Evolutionary conservation across 2,888 invertebrate species (phyloP).

Genomic region (Eremobia ochroleuca): DNA sequence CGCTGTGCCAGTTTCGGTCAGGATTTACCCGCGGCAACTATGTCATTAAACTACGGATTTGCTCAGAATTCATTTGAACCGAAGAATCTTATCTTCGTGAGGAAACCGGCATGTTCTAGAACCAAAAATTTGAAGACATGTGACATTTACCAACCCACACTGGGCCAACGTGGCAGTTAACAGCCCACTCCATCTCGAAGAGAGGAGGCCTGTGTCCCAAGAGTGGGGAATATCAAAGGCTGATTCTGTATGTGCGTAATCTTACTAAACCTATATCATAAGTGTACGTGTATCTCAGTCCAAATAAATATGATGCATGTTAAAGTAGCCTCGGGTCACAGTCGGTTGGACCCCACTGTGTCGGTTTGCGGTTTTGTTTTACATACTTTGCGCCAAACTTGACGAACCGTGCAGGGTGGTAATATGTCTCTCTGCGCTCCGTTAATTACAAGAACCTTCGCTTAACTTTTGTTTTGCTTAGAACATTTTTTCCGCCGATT

Average conservation of each 20-base stretch:
- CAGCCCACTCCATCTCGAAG: too few species aligned
- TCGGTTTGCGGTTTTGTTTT: conserved; percentile 15
- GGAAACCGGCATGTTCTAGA: too few species aligned
- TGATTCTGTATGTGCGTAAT: too few species aligned
- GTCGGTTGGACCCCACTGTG: background rate
- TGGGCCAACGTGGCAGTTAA: too few species aligned
- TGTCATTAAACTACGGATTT: background rate
- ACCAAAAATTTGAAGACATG: too few species aligned
- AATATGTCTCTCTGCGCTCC: background rate
- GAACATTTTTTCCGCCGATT: background rate
- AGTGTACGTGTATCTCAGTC: background rate
- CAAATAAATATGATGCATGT: background rate
- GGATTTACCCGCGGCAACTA: too few species aligned
- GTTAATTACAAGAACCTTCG: conserved; percentile 13
- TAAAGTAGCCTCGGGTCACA: background rate
- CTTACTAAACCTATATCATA: background rate
- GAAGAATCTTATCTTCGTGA: background rate
- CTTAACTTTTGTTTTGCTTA: background rate
- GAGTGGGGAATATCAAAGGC: too few species aligned
- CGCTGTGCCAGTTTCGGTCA: too few species aligned
- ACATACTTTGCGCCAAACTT: conserved; percentile 24
- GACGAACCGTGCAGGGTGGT: conserved; percentile 11
- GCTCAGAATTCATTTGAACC: background rate
- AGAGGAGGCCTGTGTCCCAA: too few species aligned
- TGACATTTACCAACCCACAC: too few species aligned